Evolutionary conservation across 2,797 vertebrate species (phyloP).

Genomic region (Graptemys geographica): DNA sequence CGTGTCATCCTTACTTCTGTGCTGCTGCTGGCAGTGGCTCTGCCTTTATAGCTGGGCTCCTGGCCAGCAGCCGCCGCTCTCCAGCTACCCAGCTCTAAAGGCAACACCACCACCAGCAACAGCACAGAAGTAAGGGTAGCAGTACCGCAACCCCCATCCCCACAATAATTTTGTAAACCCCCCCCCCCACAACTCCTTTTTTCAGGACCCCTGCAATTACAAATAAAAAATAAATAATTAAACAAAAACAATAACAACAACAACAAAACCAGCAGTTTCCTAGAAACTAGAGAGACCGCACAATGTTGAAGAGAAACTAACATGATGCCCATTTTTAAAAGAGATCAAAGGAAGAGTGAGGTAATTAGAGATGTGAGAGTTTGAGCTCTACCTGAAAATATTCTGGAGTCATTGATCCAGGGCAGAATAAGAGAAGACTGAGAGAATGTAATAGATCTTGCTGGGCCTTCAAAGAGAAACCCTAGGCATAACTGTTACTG

Average conservation of each 20-base stretch:
- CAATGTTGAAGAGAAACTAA: neutral
- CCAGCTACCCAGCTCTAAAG: too few relatives aligned
- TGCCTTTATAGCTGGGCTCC: too few relatives aligned
- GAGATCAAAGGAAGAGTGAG: constrained; percentile 22
- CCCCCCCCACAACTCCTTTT: too few relatives aligned
- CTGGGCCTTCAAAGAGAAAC: neutral
- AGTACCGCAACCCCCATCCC: too few relatives aligned
- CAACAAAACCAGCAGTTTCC: constrained; percentile 18
- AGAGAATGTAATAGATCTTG: neutral
- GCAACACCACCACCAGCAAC: too few relatives aligned
- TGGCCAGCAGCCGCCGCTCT: too few relatives aligned
- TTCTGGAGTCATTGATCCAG: constrained; percentile 13
- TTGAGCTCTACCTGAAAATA: constrained; percentile 50
- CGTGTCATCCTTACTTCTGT: too few relatives aligned
- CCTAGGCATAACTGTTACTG: neutral
- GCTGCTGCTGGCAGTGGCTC: too few relatives aligned
- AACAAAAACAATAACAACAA: constrained; percentile 40
- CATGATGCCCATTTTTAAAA: constrained; percentile 15
- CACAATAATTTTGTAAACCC: too few relatives aligned
- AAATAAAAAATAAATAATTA: neutral
- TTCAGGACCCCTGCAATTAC: too few relatives aligned
- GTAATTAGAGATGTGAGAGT: neutral
- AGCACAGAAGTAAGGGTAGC: too few relatives aligned
- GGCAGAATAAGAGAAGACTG: neutral
- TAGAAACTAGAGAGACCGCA: neutral